Evolutionary conservation across 2,888 invertebrate genomes (phyloP), one percentile per base, ranked within the genome.

Genomic region (Urechis unicinctus): DNA sequence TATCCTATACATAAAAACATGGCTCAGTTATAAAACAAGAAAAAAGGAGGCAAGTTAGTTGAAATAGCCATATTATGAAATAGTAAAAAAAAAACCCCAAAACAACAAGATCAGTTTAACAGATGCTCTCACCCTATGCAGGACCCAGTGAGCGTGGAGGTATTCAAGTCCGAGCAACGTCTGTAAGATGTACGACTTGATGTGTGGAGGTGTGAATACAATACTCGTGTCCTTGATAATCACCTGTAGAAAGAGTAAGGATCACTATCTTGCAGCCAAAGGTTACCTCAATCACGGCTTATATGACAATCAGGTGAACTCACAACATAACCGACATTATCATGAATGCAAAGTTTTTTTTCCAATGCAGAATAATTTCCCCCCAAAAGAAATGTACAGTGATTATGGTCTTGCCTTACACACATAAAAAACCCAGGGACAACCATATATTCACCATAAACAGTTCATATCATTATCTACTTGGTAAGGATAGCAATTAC

Each of bases 121-220:
- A n/a, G 1, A 22, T 25, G 25, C 2, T 48, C 74, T 66, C 72
- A 83, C 84, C 75, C 97, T 85, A 75, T 98, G 98, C 51, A 99
- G 80, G 68, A 99, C 93, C 93, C 95, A 98, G 77, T 93, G 89
- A 63, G 85, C 82, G 77, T 98, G 97, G 47, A 98, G 82, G 79
- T 93, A 97, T 79, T 98, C 94, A 56, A 98, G 81, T 0, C 98
- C 96, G 80, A 87, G 86, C 24, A 98, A 80, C 2, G 96, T 96
- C 86, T 96, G 96, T 53, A 98, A 84, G 77, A 87, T 88, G 72
- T 97, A 98, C 0, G 95, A 85, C 78, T 99, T 99, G 54, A 97
- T 91, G 80, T 98, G 91, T 1, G 88, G 86, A 45, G 92, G 87
- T 17, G 91, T 63, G 87, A 63, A 54, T 13, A 65, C 55, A 1